These are phyloP conservation scores for Drosophila guanche DNA, from an alignment of 1,140 invertebrate genomes.

Conservation along the genomic window DNA sequence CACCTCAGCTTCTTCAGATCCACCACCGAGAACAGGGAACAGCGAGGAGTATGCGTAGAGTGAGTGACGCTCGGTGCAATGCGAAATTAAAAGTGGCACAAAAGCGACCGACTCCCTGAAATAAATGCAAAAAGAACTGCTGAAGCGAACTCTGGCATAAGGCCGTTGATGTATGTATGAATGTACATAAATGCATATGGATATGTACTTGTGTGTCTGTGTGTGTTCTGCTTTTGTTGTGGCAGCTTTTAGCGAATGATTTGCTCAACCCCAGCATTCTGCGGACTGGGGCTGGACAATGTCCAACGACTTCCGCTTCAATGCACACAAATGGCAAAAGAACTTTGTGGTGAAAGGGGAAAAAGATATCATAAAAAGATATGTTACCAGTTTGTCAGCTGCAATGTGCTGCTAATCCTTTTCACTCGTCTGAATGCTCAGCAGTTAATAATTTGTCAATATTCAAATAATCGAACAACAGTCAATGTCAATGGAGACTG, in stretches of 20 bases:
- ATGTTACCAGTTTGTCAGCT: slow-evolving; percentile 8
- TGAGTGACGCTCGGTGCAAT: slow-evolving; percentile 12
- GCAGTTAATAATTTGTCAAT: slow-evolving; percentile 60
- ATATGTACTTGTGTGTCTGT: too few relatives aligned
- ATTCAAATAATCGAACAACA: slow-evolving; percentile 42
- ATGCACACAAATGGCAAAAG: not conserved
- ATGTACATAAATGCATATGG: too few relatives aligned
- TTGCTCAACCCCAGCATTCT: not conserved
- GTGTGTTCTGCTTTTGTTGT: too few relatives aligned
- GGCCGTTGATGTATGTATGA: not conserved
- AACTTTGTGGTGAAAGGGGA: not conserved
- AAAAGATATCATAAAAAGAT: slow-evolving; percentile 29
- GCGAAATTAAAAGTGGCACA: slow-evolving; percentile 54
- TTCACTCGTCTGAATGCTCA: slow-evolving; percentile 25
- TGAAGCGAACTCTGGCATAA: slow-evolving; percentile 8
- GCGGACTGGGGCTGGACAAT: slow-evolving; percentile 1
- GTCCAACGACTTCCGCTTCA: slow-evolving; percentile 27
- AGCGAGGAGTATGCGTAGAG: too few relatives aligned
- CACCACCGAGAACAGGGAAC: not conserved
- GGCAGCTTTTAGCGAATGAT: slow-evolving; percentile 3
- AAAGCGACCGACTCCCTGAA: slow-evolving; percentile 20
- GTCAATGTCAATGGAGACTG: slow-evolving; percentile 24
- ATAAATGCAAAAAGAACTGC: slow-evolving; percentile 19
- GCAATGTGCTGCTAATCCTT: slow-evolving; percentile 20
- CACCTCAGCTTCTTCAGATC: slow-evolving; percentile 3